phyloP scores from a whole-genome alignment of 2,888 invertebrate genomes.

The Troides oblongomaculatus region DNA sequence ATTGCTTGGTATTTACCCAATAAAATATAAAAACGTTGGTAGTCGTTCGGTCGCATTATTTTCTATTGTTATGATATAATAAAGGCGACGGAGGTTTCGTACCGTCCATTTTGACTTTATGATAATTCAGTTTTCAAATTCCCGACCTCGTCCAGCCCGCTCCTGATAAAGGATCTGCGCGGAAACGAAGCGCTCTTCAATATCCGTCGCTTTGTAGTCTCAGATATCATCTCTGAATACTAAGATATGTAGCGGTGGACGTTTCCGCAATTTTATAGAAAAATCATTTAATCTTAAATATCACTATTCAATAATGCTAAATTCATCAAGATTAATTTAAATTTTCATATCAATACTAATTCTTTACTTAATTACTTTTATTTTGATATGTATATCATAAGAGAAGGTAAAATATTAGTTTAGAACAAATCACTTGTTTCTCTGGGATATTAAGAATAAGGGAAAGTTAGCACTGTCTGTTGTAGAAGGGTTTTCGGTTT shows the following conservation, averaged over 20 bases:
- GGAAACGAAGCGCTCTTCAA: constrained; percentile 23
- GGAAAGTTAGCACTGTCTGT: too few relatives aligned
- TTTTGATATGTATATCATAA: not conserved
- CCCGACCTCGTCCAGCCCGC: not conserved
- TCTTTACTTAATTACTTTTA: not conserved
- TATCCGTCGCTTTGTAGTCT: constrained; percentile 21
- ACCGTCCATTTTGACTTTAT: constrained; percentile 3
- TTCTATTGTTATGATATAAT: not conserved
- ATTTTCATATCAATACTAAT: not conserved
- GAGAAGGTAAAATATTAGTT: not conserved
- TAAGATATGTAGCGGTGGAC: constrained; percentile 1
- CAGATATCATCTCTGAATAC: constrained; percentile 13
- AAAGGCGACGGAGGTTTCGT: not conserved
- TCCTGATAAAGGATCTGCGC: constrained; percentile 4
- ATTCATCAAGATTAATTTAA: not conserved
- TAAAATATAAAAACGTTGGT: not conserved
- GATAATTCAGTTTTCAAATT: constrained; percentile 17
- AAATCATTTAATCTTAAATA: not conserved
- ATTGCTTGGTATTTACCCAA: not conserved
- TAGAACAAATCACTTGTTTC: too few relatives aligned
- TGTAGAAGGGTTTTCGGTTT: too few relatives aligned
- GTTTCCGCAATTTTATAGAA: constrained; percentile 4
- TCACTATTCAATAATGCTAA: not conserved
- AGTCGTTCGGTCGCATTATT: not conserved
- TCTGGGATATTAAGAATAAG: too few relatives aligned